Evolutionary conservation across 2,113 vertebrate species (phyloP), one percentile per base, ranked within the genome.

Genomic region (Psilopsiagon aymara): DNA sequence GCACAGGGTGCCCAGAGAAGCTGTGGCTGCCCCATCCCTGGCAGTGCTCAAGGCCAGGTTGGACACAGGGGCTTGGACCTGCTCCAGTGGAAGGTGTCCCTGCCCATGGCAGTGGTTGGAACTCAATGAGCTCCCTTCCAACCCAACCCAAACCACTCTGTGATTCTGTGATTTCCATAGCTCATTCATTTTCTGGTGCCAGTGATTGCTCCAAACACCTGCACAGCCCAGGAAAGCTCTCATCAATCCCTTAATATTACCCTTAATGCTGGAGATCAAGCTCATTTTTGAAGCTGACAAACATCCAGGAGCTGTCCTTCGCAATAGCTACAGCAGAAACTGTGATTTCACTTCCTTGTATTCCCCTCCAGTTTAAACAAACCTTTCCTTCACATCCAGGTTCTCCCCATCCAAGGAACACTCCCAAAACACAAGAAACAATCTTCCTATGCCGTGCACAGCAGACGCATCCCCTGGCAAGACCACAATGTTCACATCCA

Each of bases 401-500:
- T 77, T 85, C 73, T 57, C 44, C 29, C 39, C 59, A n/a, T 51
- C 35, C 41, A 41, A 94, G 49, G 37, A 84, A 33, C 4, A 27
- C 3, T 55, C 70, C 57, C 52, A 82, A 79, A 70, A 51, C n/a
- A 62, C 17, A 66, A 64, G 64, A 67, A 88, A 49, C 4, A 20
- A 13, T 57, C 17, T 70, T 37, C 51, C 82, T 37, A 43, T 7
- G 57, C 0, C 2, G 10, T 4, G 41, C 81, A 39, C 0, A 1
- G 68, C 77, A 85, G 55, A 82, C 59, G 69, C 74, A 66, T 82
- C 86, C 78, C 3, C 2, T 20, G 8, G 46, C 27, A 85, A 66
- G 37, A 52, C 21, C 28, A 25, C 76, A 57, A 27, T 0, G 0
- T 10, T 66, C 0, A 0, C 23, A 2, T 15, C 55, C 62, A 68